phyloP scores from a whole-genome alignment of 1,140 invertebrate genomes.

The Tetragonula clypearis region DNA sequence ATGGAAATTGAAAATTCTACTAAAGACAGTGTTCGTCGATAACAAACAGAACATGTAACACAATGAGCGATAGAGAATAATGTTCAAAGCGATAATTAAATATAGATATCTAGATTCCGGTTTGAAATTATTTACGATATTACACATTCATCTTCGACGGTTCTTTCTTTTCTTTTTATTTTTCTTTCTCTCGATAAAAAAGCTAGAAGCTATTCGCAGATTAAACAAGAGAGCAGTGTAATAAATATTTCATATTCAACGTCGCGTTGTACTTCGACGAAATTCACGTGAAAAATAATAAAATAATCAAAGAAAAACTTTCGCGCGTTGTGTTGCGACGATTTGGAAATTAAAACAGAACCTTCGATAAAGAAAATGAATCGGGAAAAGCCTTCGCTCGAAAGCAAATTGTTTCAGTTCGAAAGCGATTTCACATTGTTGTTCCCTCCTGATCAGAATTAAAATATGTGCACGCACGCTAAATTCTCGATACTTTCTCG shows the following conservation, averaged over 20 bases:
- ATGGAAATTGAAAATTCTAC: neutral
- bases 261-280: neutral
- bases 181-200: neutral
- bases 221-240: neutral
- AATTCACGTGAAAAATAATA: neutral
- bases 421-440: neutral
- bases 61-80: neutral
- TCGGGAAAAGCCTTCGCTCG: neutral
- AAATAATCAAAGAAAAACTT: neutral
- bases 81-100: neutral
- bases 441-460: neutral
- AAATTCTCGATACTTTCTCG: neutral
- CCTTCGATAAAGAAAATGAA: neutral
- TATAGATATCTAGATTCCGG: neutral
- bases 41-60: too few species aligned
- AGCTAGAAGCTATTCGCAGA: neutral
- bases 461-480: neutral
- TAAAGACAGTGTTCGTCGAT: neutral
- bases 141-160: neutral
- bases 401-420: neutral
- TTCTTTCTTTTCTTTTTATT: neutral
- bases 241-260: constrained; percentile 15
- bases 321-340: neutral
- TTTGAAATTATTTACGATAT: neutral
- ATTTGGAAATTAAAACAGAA: neutral